Evolutionary conservation across 2,888 invertebrate genomes (phyloP).

Genomic region (Oscheius onirici): DNA sequence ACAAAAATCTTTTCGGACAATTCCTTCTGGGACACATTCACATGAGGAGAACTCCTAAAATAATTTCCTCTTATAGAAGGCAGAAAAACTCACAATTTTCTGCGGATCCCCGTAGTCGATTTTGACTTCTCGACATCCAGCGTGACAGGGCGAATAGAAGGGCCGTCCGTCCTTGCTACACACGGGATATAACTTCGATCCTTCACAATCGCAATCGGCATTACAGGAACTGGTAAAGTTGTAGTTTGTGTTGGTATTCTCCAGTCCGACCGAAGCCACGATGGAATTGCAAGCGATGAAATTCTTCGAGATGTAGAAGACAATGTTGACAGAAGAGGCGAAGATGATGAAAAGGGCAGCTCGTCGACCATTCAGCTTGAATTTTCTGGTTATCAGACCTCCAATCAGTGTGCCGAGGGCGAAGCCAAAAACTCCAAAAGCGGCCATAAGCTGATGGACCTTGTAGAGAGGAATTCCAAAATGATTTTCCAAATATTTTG

Average conservation of each 20-base stretch:
- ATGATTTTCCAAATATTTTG: slow-evolving; percentile 71
- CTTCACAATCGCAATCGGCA: slow-evolving; percentile 70
- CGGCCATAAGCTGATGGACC: slow-evolving; percentile 69
- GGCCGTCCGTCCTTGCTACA: slow-evolving; percentile 67
- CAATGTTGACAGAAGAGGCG: slow-evolving; percentile 61
- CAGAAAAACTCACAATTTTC: slow-evolving; percentile 38
- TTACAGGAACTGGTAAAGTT: slow-evolving; percentile 71
- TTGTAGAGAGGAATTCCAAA: slow-evolving; percentile 70
- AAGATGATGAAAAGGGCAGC: slow-evolving; percentile 62
- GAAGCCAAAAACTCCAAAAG: slow-evolving; percentile 71
- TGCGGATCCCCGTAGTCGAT: slow-evolving; percentile 38
- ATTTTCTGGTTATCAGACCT: slow-evolving; percentile 56
- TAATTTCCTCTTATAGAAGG: not conserved
- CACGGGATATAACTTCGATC: slow-evolving; percentile 71
- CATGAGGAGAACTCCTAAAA: slow-evolving; percentile 65
- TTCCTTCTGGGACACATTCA: slow-evolving; percentile 58
- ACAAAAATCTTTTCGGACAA: slow-evolving; percentile 66
- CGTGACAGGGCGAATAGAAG: slow-evolving; percentile 73
- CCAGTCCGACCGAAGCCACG: slow-evolving; percentile 60
- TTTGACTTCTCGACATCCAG: slow-evolving; percentile 67
- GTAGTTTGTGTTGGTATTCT: slow-evolving; percentile 53
- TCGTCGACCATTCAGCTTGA: slow-evolving; percentile 54
- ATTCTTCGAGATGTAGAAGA: slow-evolving; percentile 60
- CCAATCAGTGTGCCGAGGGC: slow-evolving; percentile 66
- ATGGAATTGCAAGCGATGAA: slow-evolving; percentile 69